These are phyloP conservation scores for Brachionus rubens DNA, from an alignment of 1,140 invertebrate genomes.

Conservation along the genomic window DNA sequence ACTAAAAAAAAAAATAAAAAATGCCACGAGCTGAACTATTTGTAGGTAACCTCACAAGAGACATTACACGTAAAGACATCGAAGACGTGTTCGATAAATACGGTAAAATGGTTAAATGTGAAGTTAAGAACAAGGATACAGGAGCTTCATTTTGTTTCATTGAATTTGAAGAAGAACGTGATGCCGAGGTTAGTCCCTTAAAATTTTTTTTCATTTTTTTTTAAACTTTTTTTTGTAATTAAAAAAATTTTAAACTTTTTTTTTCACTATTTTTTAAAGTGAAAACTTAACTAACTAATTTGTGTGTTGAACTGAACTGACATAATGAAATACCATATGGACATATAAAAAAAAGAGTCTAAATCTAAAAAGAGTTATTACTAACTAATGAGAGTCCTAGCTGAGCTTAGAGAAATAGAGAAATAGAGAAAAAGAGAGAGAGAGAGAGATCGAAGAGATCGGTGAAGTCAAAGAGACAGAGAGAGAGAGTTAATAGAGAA, in stretches of 20 bases:
- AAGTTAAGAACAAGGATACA: constrained; percentile 50
- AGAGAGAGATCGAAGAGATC: no score
- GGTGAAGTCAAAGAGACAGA: no score
- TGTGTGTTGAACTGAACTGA: constrained; percentile 24
- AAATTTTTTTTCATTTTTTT: constrained; percentile 14
- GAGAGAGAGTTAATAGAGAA: no score
- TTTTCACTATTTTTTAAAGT: constrained; percentile 28
- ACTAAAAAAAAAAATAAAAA: not conserved
- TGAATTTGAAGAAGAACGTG: constrained; percentile 52
- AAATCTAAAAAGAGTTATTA: not conserved
- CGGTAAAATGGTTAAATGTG: constrained; percentile 50
- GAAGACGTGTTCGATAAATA: constrained; percentile 52
- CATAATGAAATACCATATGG: constrained; percentile 29
- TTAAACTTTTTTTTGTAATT: not conserved
- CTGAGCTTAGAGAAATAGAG: not conserved
- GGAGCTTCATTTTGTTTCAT: constrained; percentile 52
- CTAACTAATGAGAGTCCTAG: not conserved
- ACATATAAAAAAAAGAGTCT: constrained; percentile 3
- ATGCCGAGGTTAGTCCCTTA: constrained; percentile 51
- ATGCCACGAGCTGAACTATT: constrained; percentile 48
- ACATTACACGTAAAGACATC: constrained; percentile 50
- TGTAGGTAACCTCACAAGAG: constrained; percentile 50
- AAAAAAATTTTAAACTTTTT: not conserved
- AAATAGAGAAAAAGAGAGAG: not conserved
- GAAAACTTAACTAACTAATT: constrained; percentile 26